Evolutionary conservation across 2,113 vertebrate species (phyloP).

Genomic region (Grammomys dolichurus): DNA sequence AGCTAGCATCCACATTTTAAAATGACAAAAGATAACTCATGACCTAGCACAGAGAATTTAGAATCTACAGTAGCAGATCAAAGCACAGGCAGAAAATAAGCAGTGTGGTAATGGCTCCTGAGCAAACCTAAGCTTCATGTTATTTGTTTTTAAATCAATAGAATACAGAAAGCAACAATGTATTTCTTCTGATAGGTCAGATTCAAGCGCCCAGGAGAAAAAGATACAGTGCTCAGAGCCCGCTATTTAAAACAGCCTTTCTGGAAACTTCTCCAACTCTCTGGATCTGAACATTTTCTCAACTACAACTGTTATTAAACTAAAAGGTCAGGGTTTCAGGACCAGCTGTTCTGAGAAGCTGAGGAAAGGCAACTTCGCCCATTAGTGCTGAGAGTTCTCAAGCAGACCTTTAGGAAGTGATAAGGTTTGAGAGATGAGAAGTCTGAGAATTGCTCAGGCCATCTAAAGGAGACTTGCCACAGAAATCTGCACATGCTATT

Average conservation of each 20-base stretch:
- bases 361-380: slow-evolving; percentile 62
- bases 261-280: slow-evolving; percentile 71
- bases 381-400: slow-evolving; percentile 62
- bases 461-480: slow-evolving; percentile 32
- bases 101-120: slow-evolving; percentile 49
- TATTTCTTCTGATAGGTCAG: slow-evolving; percentile 66
- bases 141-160: slow-evolving; percentile 81
- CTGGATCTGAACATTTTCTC: slow-evolving; percentile 77
- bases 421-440: slow-evolving; percentile 49
- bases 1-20: slow-evolving; percentile 58
- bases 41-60: slow-evolving; percentile 40
- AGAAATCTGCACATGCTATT: slow-evolving; percentile 32
- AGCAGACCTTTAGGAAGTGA: slow-evolving; percentile 27
- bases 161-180: slow-evolving; percentile 68
- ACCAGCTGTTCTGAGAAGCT: slow-evolving; percentile 26
- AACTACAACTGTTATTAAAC: slow-evolving; percentile 81
- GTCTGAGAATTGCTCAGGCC: slow-evolving; percentile 41
- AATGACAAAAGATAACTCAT: slow-evolving; percentile 71
- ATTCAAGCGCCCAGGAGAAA: slow-evolving; percentile 15
- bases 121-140: slow-evolving; percentile 67
- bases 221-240: slow-evolving; percentile 61
- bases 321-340: slow-evolving; percentile 80
- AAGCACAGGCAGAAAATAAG: slow-evolving; percentile 66
- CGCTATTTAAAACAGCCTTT: slow-evolving; percentile 73
- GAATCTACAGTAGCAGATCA: slow-evolving; percentile 69